Evolutionary conservation across 2,113 vertebrate species (phyloP), one percentile per base, ranked within the genome.

Genomic region (Morone saxatilis): DNA sequence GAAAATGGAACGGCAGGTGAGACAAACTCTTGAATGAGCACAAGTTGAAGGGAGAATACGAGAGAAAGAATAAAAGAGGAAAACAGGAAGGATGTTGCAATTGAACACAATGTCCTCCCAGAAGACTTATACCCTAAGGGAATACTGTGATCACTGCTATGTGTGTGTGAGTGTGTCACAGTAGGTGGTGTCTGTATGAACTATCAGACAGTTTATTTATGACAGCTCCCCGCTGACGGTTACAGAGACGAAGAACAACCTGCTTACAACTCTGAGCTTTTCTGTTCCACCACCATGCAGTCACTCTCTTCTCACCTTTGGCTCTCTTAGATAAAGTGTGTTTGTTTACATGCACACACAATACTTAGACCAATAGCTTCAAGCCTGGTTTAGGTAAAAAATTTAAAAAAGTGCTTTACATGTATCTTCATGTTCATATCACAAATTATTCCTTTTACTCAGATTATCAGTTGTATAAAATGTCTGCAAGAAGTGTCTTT

Each of bases 131-230:
- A 71, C 85, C 91, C 87, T 81, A 12, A 88, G 84, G 92, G 85
- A 72, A 83, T 72, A 76, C 91, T 85, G 48, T 88, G 92, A 94
- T 93, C 91, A 91, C 85, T 50, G 78, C 57, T 69, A 45, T 88
- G 41, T 38, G 61, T 53, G 43, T 43, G 77, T 54, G 71, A 40
- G 57, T 74, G 84, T 77, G 81, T 88, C 85, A 80, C 88, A 85
- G 91, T 82, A 76, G 84, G 92, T 81, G 91, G 87, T 45, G 85
- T 86, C 81, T 81, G 83, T 89, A 83, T 89, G 89, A 93, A 93
- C 90, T 88, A 86, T 93, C 88, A 75, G 88, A 88, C 89, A 92
- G 89, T 91, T 90, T 93, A 93, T 94, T 94, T 93, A 90, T 93
- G 92, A 93, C 69, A 31, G 79, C 84, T 60, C 71, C 90, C 89